Base-by-base conservation (phyloP, 2,113 vertebrate species). In the Thryonomys swinderianus region DNA sequence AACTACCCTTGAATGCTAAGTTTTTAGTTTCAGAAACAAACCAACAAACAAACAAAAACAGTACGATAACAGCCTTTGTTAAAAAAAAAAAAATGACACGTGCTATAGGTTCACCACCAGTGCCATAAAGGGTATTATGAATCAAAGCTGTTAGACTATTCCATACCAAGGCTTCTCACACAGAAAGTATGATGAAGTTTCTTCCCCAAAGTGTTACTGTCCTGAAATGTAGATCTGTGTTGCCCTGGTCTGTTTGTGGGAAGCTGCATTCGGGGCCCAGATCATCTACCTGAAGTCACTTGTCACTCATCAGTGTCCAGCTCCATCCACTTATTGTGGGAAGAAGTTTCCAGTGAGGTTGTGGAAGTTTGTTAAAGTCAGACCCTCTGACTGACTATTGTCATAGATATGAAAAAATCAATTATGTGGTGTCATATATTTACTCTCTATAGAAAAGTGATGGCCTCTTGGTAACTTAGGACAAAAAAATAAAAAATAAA, bases 241-340 rank as follows among this genome's bases (percentile, higher is more conserved):
- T 94, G 23, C 25, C 25, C 34, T 76, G 32, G 30, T 86, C 16
- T 32, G 4, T 55, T 90, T 20, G 6, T 27, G 11, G 82, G 61
- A 30, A 90, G 66, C 9, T 62, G 13, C 0, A 2, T 21, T 61
- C 90, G 30, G 12, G 7, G 55, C 1, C 25, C 30, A 85, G 3
- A 83, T 87, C 7, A 82, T 32, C 55, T 91, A 76, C 66, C 51
- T 74, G 34, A 55, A 82, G 55, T 57, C 42, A 51, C 53, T 94
- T 92, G 78, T n/a, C 10, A 62, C 32, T 69, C 45, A 78, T 78
- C 7, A 59, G 57, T 51, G 84, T 1, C 0, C 7, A 14, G 16
- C 6, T 74, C 18, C 34, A 64, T 0, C 78, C 23, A 66, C 34
- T 64, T 61, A 64, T 11, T 0, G 7, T 7, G 5, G 16, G 5